Percentiles rank a stretch among this genome's conserved stretches.
Conservation (phyloP, 23 tunicate species). For the Clavelina lepadiformis region DNA sequence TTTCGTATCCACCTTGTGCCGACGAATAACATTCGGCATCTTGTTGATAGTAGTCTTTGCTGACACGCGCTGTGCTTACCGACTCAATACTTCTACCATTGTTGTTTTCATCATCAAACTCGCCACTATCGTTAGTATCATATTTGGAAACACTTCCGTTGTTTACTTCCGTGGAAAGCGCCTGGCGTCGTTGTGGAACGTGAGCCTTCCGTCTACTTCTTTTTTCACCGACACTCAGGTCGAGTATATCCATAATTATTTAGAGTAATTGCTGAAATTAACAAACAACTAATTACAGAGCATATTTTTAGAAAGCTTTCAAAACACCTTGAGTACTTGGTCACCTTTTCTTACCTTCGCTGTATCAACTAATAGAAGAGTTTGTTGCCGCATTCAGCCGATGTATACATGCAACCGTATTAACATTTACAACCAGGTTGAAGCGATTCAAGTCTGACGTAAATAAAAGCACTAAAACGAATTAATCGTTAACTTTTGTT, state of each 20-base stretch:
- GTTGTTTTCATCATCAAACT: too few species aligned
- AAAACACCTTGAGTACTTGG: background rate
- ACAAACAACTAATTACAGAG: background rate
- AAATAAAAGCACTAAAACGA: background rate
- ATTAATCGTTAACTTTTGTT: background rate
- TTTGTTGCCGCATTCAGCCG: too few species aligned
- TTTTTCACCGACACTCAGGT: constrained; percentile 68
- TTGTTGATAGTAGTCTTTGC: too few species aligned
- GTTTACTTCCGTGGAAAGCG: background rate
- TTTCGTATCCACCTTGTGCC: background rate
- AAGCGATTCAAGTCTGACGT: too few species aligned
- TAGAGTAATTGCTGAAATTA: background rate
- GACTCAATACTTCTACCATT: too few species aligned
- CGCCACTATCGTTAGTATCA: background rate
- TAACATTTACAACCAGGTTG: too few species aligned
- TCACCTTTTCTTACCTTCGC: too few species aligned
- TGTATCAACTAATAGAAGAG: too few species aligned
- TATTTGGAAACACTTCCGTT: background rate
- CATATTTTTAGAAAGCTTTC: background rate
- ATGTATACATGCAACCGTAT: too few species aligned
- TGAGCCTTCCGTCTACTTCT: constrained; percentile 60
- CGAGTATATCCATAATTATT: constrained; percentile 47
- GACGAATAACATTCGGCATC: too few species aligned
- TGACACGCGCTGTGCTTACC: too few species aligned
- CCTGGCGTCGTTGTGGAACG: constrained; percentile 55